A percentile compares a stretch with the other conserved stretches of the same genome.
These are phyloP conservation scores for Brachyhypopomus occidentalis DNA, from an alignment of 2,113 vertebrate species.

Conservation along the genomic window DNA sequence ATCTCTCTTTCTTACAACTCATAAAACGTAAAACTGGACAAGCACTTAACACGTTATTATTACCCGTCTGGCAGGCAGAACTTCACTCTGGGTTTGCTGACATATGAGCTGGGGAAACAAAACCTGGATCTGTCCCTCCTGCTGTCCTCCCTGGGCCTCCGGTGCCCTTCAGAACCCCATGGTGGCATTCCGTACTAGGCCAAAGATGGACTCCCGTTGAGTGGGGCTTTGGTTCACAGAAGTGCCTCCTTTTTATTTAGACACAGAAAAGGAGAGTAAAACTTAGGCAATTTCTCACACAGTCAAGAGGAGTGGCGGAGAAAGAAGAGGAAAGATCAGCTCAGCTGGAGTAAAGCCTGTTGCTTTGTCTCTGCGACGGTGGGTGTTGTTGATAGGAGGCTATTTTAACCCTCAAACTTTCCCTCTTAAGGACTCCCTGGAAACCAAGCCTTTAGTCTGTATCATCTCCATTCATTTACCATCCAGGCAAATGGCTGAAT, in stretches of 20 bases:
- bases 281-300: constrained; percentile 63
- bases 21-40: constrained; percentile 19
- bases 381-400: constrained; percentile 71
- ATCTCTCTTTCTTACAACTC: constrained; percentile 9
- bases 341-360: constrained; percentile 56
- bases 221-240: constrained; percentile 62
- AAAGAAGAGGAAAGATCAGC: constrained; percentile 66
- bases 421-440: constrained; percentile 68
- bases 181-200: constrained; percentile 70
- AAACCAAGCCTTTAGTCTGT: constrained; percentile 59
- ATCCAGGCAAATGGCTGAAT: constrained; percentile 71
- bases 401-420: constrained; percentile 67
- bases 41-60: constrained; percentile 34
- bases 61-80: constrained; percentile 28
- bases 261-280: constrained; percentile 59
- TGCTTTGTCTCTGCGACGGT: constrained; percentile 64
- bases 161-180: constrained; percentile 60
- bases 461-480: constrained; percentile 67
- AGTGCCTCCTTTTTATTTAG: constrained; percentile 67
- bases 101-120: constrained; percentile 51
- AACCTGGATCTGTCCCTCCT: constrained; percentile 56
- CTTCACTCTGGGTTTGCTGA: constrained; percentile 45
- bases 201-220: constrained; percentile 61
- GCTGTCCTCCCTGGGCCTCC: constrained; percentile 62
- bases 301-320: constrained; percentile 57